Percentiles rank a stretch among this genome's conserved stretches.
Evolutionary conservation across 2,888 invertebrate genomes (phyloP).

Genomic region (Sympetrum striolatum): DNA sequence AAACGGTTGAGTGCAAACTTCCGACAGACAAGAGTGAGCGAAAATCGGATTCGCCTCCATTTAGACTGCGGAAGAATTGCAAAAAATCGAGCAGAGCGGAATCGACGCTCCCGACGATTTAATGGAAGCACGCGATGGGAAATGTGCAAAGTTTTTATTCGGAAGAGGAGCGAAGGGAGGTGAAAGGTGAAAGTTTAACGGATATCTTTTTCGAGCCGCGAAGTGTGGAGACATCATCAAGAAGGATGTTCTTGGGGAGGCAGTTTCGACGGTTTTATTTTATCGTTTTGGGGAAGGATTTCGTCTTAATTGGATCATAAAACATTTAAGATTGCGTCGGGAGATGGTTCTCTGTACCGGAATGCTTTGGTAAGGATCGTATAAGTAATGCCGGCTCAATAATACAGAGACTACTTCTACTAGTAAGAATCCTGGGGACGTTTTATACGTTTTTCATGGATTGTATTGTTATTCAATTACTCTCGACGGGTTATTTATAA

Average conservation of each 20-base stretch:
- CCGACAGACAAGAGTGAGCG: neutral
- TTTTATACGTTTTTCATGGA: no score
- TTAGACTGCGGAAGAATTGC: neutral
- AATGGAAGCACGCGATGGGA: neutral
- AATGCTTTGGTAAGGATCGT: neutral
- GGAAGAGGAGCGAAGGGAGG: neutral
- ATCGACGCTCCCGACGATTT: neutral
- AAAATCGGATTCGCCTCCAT: neutral
- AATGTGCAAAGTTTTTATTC: slow-evolving; percentile 8
- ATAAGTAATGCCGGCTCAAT: neutral
- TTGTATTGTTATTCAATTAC: no score
- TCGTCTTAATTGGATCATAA: neutral
- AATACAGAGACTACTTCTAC: no score
- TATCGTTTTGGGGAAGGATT: neutral
- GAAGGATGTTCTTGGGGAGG: neutral
- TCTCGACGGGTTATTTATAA: no score
- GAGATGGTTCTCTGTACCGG: neutral
- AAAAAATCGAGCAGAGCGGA: neutral
- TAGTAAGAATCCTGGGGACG: no score
- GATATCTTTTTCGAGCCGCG: neutral
- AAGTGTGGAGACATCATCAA: neutral
- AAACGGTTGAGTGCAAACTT: neutral
- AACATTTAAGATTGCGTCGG: neutral
- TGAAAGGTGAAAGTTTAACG: neutral
- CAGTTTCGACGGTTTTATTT: neutral